Conservation (phyloP, 2,797 vertebrate genomes). For the Limnodromus scolopaceus region DNA sequence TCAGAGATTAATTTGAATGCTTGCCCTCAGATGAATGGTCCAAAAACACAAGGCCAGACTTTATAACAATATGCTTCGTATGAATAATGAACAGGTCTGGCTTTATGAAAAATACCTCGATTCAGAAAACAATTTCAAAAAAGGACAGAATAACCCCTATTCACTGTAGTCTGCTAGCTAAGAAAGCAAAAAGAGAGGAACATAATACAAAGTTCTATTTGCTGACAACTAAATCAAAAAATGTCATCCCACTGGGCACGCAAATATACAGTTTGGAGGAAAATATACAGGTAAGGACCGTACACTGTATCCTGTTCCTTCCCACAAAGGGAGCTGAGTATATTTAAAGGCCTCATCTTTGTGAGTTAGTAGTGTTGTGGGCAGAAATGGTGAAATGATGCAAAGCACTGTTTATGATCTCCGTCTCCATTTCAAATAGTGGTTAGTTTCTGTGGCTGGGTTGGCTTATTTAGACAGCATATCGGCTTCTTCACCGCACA, state of each 20-base stretch:
- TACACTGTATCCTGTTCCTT: not conserved
- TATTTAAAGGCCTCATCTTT: not conserved
- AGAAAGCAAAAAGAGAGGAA: not conserved
- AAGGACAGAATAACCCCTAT: not conserved
- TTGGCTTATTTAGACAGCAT: not conserved
- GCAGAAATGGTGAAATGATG: constrained; percentile 27
- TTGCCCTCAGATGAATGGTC: not conserved
- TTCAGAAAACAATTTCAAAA: constrained; percentile 1
- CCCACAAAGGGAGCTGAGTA: not conserved
- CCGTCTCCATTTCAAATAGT: not conserved
- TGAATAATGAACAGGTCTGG: constrained; percentile 4
- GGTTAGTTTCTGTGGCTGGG: constrained; percentile 21
- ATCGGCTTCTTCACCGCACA: not conserved
- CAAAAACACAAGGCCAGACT: not conserved
- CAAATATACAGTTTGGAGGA: not conserved
- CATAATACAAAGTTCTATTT: constrained; percentile 7
- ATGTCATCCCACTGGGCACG: not conserved
- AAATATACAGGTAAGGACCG: constrained; percentile 9
- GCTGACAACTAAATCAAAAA: constrained; percentile 41
- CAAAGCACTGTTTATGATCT: not conserved
- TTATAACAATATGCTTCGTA: not conserved
- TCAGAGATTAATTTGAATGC: not conserved
- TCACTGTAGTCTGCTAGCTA: not conserved
- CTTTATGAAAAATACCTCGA: constrained; percentile 29
- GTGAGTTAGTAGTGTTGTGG: constrained; percentile 15